phyloP scores from a whole-genome alignment of 2,797 vertebrate species.

The Chrysocyon brachyurus region DNA sequence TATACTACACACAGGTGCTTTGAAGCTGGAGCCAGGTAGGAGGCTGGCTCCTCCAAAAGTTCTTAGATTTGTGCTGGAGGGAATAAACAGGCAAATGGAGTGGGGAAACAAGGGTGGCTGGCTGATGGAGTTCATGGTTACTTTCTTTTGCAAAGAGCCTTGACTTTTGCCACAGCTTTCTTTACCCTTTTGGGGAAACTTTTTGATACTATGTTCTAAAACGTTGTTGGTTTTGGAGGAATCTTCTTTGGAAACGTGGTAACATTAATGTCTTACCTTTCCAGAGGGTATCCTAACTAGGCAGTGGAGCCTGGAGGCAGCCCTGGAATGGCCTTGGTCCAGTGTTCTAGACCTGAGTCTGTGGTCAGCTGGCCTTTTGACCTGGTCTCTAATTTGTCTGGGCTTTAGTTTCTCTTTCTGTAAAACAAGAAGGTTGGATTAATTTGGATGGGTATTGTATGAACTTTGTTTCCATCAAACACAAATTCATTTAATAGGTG shows the following conservation, averaged over 20 bases:
- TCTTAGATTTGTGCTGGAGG: neutral
- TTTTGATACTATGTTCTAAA: neutral
- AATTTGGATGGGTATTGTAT: neutral
- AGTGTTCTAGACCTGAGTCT: neutral
- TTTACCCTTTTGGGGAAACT: neutral
- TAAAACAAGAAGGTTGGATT: neutral
- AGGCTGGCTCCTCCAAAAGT: neutral
- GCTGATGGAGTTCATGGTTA: neutral
- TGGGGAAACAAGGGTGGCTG: neutral
- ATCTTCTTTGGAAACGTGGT: neutral
- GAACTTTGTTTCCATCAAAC: neutral
- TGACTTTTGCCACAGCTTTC: neutral
- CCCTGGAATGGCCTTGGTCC: no score
- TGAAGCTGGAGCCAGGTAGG: neutral
- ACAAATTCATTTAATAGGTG: neutral
- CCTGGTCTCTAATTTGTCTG: neutral
- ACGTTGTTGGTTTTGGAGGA: neutral
- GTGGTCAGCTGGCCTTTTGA: neutral
- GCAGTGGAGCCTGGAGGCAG: neutral
- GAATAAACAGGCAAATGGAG: neutral
- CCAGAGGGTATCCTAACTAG: neutral
- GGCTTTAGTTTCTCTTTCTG: neutral
- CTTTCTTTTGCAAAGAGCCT: neutral
- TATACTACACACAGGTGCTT: neutral
- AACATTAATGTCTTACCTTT: neutral